Evolutionary conservation across 2,797 vertebrate genomes (phyloP).

Genomic region (Halcyon smyrnensis): DNA sequence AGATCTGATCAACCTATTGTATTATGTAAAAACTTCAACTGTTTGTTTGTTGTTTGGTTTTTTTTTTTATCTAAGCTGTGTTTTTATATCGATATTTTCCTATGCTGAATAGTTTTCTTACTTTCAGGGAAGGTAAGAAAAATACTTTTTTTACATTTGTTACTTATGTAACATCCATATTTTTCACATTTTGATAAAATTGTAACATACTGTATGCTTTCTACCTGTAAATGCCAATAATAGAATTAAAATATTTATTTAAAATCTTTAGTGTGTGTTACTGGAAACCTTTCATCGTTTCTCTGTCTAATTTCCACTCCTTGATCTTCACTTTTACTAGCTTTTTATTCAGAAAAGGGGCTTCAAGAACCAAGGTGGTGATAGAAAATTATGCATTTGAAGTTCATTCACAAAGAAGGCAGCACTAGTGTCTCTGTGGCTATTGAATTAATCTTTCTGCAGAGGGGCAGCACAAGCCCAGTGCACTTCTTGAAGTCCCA

Average conservation of each 20-base stretch:
- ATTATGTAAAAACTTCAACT: conserved; percentile 90
- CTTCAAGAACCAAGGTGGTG: neutral
- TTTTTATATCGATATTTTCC: conserved; percentile 98
- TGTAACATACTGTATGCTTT: conserved; percentile 99
- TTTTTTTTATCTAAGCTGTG: conserved; percentile 91
- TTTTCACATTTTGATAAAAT: conserved; percentile 99
- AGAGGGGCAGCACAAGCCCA: neutral
- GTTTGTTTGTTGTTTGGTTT: neutral
- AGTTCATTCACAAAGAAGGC: neutral
- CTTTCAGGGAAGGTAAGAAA: conserved; percentile 99
- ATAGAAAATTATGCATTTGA: neutral
- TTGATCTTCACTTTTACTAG: neutral
- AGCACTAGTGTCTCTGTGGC: neutral
- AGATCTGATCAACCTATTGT: conserved; percentile 87
- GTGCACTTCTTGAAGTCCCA: neutral
- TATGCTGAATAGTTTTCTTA: conserved; percentile 96
- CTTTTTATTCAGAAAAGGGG: neutral
- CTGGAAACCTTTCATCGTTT: neutral
- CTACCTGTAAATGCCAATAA: conserved; percentile 99
- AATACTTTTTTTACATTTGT: conserved; percentile 99
- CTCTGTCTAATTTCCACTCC: neutral
- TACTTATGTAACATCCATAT: conserved; percentile 99
- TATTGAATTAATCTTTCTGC: neutral
- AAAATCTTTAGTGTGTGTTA: conserved; percentile 76
- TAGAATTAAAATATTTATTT: conserved; percentile 99